Evolutionary conservation across 2,888 invertebrate genomes (phyloP).

Genomic region (Phyllotreta cruciferae): DNA sequence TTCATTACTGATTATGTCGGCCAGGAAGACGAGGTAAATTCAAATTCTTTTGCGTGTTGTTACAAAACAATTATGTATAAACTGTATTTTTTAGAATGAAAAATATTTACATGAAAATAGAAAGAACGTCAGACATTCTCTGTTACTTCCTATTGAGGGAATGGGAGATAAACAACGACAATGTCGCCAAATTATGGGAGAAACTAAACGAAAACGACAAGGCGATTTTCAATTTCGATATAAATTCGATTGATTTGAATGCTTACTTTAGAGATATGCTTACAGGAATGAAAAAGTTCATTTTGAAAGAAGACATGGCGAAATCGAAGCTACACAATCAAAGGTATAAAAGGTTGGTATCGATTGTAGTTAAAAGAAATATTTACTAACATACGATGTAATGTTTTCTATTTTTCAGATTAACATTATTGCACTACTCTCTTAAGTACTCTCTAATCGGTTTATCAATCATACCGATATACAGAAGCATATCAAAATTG

Average conservation of each 20-base stretch:
- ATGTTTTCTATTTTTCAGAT: conserved; percentile 28
- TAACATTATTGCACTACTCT: conserved; percentile 27
- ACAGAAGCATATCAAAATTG: conserved; percentile 17
- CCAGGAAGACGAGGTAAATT: conserved; percentile 42
- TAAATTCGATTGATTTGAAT: conserved; percentile 41
- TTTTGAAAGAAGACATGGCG: conserved; percentile 47
- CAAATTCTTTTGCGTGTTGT: no score
- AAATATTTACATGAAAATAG: conserved; percentile 44
- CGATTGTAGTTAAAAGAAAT: neutral
- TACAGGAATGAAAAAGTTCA: conserved; percentile 45
- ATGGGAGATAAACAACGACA: conserved; percentile 46
- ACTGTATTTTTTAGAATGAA: conserved; percentile 41
- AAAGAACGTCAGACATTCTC: conserved; percentile 41
- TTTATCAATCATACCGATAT: conserved; percentile 15
- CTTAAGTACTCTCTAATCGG: conserved; percentile 25
- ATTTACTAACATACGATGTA: neutral
- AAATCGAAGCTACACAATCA: conserved; percentile 40
- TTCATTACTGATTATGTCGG: conserved; percentile 35
- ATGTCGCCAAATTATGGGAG: conserved; percentile 42
- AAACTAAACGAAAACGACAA: conserved; percentile 41
- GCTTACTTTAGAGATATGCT: conserved; percentile 42
- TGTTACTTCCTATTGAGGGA: conserved; percentile 44
- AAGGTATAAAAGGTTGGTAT: conserved; percentile 40
- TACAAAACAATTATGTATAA: no score
- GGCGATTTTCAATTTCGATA: conserved; percentile 45